These are phyloP conservation scores for Diceros bicornis DNA, from an alignment of 2,797 vertebrate genomes.

Conservation along the genomic window DNA sequence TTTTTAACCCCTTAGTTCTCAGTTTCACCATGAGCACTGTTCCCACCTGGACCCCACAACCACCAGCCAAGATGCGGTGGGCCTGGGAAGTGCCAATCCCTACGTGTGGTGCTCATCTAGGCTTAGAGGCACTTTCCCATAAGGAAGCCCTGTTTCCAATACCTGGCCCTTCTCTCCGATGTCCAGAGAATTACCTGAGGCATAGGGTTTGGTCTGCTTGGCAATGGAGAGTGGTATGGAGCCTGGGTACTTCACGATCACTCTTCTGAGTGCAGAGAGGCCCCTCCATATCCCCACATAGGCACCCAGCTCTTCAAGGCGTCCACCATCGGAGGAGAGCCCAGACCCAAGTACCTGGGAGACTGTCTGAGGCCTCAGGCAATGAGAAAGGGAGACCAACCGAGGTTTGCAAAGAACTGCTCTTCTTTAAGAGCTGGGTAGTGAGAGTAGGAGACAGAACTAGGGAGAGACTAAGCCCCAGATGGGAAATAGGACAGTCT, in stretches of 20 bases:
- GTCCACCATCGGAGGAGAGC: rapidly evolving
- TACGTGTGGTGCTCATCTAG: background rate
- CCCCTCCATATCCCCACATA: too few relatives aligned
- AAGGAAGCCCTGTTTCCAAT: too few relatives aligned
- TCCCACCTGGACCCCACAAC: rapidly evolving
- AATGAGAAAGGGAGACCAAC: background rate
- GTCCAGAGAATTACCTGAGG: background rate
- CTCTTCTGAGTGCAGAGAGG: background rate
- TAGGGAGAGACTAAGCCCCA: background rate
- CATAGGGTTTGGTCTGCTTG: background rate
- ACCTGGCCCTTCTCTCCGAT: background rate
- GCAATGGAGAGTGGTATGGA: rapidly evolving
- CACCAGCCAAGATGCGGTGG: background rate
- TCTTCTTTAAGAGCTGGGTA: background rate
- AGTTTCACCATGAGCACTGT: background rate
- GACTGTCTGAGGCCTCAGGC: background rate
- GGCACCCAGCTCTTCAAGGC: background rate
- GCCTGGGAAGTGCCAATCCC: background rate
- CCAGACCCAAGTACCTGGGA: background rate
- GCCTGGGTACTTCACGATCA: background rate
- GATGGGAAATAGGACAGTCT: background rate
- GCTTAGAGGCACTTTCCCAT: background rate
- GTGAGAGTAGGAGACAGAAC: background rate
- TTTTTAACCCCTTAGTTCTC: too few relatives aligned
- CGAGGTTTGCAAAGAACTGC: rapidly evolving